phyloP scores from a whole-genome alignment of 2,113 vertebrate genomes.

The Narcine bancroftii region DNA sequence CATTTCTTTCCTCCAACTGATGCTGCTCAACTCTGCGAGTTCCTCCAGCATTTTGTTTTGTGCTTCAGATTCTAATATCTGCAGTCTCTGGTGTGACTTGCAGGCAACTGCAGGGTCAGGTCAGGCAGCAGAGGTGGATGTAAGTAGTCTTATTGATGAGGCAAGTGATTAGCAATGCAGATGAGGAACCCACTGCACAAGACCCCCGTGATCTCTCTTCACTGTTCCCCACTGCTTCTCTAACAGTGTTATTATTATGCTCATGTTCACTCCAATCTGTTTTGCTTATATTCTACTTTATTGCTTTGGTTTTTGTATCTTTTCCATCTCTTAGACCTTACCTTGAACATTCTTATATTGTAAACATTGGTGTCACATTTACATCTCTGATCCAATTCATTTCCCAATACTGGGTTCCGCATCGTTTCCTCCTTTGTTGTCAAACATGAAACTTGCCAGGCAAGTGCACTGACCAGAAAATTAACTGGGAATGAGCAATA shows the following conservation, averaged over 20 bases:
- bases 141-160: no score
- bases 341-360: not conserved
- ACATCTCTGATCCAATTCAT: not conserved
- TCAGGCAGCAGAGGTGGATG: no score
- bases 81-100: no score
- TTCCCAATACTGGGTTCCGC: not conserved
- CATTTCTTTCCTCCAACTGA: no score
- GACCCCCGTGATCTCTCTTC: not conserved
- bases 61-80: no score
- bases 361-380: not conserved
- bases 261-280: not conserved
- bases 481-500: no score
- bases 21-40: no score
- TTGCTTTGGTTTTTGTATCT: not conserved
- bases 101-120: no score
- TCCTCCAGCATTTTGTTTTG: no score
- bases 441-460: not conserved
- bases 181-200: not conserved
- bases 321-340: not conserved
- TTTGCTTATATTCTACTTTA: not conserved
- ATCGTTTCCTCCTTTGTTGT: not conserved
- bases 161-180: not conserved
- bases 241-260: not conserved
- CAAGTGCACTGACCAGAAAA: not conserved
- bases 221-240: not conserved